Evolutionary conservation across 2,113 vertebrate genomes (phyloP).

Genomic region (Charina bottae): DNA sequence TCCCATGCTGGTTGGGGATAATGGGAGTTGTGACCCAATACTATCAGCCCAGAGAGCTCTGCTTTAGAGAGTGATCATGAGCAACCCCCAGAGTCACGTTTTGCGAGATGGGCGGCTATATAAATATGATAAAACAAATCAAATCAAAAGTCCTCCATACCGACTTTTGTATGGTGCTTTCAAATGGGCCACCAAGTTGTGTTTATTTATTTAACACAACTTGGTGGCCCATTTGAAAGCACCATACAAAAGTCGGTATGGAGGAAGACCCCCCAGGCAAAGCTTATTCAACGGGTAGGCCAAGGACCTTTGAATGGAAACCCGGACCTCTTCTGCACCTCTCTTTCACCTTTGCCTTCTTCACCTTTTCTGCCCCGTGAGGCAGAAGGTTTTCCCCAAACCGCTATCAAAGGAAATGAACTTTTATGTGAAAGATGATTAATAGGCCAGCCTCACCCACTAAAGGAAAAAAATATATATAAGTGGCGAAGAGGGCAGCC

Average conservation of each 20-base stretch:
- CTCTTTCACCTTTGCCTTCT: background rate
- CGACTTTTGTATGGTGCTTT: background rate
- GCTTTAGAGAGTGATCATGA: background rate
- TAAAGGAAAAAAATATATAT: background rate
- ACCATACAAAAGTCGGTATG: background rate
- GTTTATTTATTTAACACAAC: too few relatives aligned
- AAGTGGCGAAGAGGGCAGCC: background rate
- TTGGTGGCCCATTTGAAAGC: background rate
- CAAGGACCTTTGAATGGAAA: background rate
- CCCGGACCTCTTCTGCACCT: background rate
- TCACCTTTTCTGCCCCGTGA: background rate
- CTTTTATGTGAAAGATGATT: background rate
- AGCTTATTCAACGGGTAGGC: background rate
- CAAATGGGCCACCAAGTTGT: background rate
- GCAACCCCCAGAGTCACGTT: background rate
- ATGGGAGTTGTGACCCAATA: background rate
- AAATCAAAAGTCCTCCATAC: background rate
- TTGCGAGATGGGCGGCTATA: background rate
- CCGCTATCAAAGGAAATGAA: background rate
- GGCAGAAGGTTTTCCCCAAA: background rate
- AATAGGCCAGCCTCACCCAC: background rate
- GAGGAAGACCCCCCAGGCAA: background rate
- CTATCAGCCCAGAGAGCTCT: background rate
- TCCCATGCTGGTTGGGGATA: too few relatives aligned
- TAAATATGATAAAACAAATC: background rate